Base-by-base conservation (phyloP, 1,140 invertebrate genomes). In the Drosophila parvula region DNA sequence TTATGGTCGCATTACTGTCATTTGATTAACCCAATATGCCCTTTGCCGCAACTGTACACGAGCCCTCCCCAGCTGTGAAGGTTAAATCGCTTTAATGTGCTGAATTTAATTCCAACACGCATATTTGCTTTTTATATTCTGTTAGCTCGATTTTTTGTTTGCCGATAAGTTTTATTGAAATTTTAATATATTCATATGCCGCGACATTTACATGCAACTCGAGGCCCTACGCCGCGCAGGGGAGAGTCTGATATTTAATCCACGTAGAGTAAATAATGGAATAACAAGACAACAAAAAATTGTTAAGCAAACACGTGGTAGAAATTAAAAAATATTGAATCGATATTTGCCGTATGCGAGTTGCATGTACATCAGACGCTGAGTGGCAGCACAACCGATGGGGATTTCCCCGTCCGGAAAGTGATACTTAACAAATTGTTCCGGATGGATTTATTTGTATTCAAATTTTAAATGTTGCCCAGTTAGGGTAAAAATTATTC, bases 161-260 rank as follows among this genome's bases (percentile, higher is more conserved):
- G 28, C 34, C 44, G 16, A 74, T 62, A 74, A 78, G 79, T 81
- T 78, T 65, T 71, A 81, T 71, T 77, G 74, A 61, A 71, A 61
- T 61, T 77, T 64, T 81, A 81, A 81, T 74, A 60, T 69, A 74
- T 74, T 77, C 69, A 65, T 76, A 57, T 64, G 56, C 38, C 27
- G 59, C 56, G 61, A 71, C 58, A 79, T 79, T 79, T 53, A 28
- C 44, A 22, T 58, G 44, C 10, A 16, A 38, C 79, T 73, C 43
- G 47, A 40, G 47, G 50, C 73, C 12, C 28, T 45, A 34, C 14
- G 34, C 44, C 48, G 18, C 32, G 32, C 45, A 6, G 6, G 1
- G 62, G 48, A 36, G 44, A 65, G 44, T 79, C 70, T 76, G 51
- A 69, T 67, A 75, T 82, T 70, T 43, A 75, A 85, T 85, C 41